Percentiles rank a stretch among this genome's conserved stretches.
These are phyloP conservation scores for Scolopax bukidnonensis DNA, from an alignment of 2,797 vertebrate genomes.

Conservation along the genomic window DNA sequence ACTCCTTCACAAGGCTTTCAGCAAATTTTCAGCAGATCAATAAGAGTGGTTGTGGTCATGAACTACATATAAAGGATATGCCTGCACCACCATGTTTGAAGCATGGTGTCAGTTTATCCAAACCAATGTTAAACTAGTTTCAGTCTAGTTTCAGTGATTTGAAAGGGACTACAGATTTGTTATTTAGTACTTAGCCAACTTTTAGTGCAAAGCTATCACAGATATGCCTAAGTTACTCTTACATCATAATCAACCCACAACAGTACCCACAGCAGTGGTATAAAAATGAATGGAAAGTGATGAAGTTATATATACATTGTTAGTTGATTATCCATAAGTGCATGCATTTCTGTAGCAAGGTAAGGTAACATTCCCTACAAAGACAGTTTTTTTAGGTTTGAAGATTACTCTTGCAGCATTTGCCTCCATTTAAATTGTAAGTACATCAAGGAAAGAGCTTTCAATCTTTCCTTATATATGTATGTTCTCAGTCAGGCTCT, in stretches of 20 bases:
- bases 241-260: not conserved
- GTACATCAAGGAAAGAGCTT: not conserved
- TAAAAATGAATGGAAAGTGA: not conserved
- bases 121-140: not conserved
- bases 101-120: not conserved
- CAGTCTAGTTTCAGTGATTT: not conserved
- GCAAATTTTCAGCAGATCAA: not conserved
- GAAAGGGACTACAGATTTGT: not conserved
- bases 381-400: rapidly evolving
- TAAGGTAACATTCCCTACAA: not conserved
- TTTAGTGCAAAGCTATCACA: not conserved
- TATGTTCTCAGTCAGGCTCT: not conserved
- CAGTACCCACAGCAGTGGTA: not conserved
- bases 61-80: not conserved
- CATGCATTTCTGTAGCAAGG: not conserved
- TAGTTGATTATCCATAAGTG: not conserved
- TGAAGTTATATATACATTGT: not conserved
- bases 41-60: not conserved
- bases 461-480: not conserved
- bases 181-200: not conserved
- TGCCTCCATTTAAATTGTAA: not conserved
- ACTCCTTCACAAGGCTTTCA: not conserved
- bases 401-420: not conserved
- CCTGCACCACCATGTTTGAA: not conserved
- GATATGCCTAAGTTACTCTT: not conserved